These are phyloP conservation scores for Paramuricea clavata DNA, from an alignment of 92 coral and sea anemone species.

Conservation along the genomic window DNA sequence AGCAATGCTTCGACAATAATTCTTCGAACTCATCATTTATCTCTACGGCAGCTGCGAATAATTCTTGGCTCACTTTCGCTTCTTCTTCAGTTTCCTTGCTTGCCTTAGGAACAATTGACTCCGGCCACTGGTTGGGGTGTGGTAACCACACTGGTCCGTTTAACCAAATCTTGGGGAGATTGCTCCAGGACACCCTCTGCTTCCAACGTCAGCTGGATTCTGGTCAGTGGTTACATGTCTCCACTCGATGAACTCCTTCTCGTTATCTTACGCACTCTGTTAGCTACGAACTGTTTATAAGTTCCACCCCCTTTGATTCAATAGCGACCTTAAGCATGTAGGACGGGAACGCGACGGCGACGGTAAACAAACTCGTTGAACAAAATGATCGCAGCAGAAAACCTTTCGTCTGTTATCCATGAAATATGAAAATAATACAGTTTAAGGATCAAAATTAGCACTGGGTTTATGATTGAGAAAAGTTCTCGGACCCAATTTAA, in stretches of 20 bases:
- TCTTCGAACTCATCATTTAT: slow-evolving; percentile 1
- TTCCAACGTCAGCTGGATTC: slow-evolving; percentile 54
- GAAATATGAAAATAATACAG: no score
- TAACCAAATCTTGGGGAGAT: slow-evolving; percentile 33
- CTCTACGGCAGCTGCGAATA: not conserved
- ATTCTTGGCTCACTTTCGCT: slow-evolving; percentile 45
- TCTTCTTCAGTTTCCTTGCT: slow-evolving; percentile 30
- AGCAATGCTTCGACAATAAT: slow-evolving; percentile 27
- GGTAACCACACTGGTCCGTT: slow-evolving; percentile 40
- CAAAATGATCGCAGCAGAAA: no score
- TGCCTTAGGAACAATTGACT: not conserved
- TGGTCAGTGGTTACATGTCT: slow-evolving; percentile 40
- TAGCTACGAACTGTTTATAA: slow-evolving; percentile 49
- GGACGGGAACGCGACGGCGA: no score
- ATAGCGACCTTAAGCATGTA: no score
- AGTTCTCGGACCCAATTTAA: no score
- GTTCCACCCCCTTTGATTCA: slow-evolving; percentile 42
- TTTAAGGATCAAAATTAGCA: no score
- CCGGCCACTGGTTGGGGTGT: slow-evolving; percentile 44
- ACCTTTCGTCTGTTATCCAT: no score
- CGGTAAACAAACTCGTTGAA: no score
- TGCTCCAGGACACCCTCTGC: slow-evolving; percentile 43
- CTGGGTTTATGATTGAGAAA: no score
- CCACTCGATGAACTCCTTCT: slow-evolving; percentile 49
- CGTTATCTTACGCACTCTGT: slow-evolving; percentile 54